phyloP scores from a whole-genome alignment of 2,888 invertebrate species.

The Capitulum mitella region DNA sequence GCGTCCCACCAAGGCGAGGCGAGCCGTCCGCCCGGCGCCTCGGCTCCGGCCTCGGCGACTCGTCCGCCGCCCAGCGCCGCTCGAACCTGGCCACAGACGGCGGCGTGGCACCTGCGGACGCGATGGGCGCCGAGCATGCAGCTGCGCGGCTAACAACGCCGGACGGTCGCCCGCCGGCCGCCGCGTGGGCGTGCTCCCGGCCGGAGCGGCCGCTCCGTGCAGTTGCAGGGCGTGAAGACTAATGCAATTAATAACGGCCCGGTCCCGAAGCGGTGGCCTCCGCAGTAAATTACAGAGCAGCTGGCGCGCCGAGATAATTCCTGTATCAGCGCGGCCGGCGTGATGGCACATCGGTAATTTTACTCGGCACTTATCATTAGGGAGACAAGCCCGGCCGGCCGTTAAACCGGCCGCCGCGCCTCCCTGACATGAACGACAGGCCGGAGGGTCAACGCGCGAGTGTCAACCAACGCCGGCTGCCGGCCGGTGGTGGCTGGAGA shows the following conservation, averaged over 20 bases:
- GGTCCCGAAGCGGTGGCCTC: neutral
- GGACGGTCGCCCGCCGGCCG: neutral
- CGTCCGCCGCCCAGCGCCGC: neutral
- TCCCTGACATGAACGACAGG: neutral
- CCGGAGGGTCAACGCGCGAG: neutral
- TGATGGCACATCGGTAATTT: neutral
- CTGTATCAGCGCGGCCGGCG: neutral
- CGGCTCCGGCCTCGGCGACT: neutral
- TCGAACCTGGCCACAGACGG: neutral
- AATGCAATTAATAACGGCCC: constrained; percentile 2
- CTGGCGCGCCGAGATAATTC: neutral
- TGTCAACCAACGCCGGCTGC: too few relatives aligned
- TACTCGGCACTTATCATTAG: constrained; percentile 4
- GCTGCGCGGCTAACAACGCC: neutral
- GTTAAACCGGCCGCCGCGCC: neutral
- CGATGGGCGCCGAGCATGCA: neutral
- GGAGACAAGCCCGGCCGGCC: neutral
- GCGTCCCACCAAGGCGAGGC: too few relatives aligned
- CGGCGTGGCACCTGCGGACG: neutral
- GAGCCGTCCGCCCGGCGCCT: neutral
- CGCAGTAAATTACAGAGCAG: neutral
- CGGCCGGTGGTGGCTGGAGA: too few relatives aligned
- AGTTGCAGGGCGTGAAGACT: neutral
- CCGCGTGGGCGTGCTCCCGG: neutral
- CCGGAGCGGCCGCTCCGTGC: neutral